A percentile compares a stretch with the other conserved stretches of the same genome.
Conservation (phyloP, 2,113 vertebrate genomes). For the Apteryx owenii region DNA sequence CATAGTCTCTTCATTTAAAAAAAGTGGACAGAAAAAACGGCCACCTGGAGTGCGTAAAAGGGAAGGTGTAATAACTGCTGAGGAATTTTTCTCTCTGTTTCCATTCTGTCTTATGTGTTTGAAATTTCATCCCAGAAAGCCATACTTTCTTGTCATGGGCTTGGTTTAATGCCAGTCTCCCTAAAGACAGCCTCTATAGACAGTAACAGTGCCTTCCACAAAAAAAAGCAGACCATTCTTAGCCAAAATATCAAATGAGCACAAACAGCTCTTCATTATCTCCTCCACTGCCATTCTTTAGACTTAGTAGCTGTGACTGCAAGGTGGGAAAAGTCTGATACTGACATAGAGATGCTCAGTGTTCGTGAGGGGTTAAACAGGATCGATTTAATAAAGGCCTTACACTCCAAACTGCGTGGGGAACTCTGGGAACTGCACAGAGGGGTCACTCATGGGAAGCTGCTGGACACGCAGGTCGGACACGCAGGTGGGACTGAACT, state of each 20-base stretch:
- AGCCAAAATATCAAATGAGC: not conserved
- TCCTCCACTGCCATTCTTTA: not conserved
- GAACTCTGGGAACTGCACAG: no score
- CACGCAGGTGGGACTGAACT: no score
- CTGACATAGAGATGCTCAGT: no score
- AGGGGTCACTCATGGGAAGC: no score
- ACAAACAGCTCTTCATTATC: not conserved
- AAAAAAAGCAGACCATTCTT: not conserved
- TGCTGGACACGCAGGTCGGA: no score
- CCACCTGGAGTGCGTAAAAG: fast-evolving
- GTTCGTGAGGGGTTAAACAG: no score
- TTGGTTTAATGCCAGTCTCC: not conserved
- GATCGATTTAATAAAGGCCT: no score
- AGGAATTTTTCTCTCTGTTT: not conserved
- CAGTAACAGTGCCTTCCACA: not conserved
- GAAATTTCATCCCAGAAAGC: not conserved
- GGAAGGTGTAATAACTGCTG: not conserved
- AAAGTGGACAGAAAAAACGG: not conserved
- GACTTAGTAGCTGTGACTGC: not conserved
- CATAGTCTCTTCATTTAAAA: not conserved
- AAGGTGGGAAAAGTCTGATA: not conserved
- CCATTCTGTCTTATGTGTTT: not conserved
- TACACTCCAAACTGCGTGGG: no score
- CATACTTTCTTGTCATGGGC: not conserved
- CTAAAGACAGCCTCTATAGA: not conserved